Base-by-base conservation (phyloP, 2,888 invertebrate species). In the Frankliniella fusca region DNA sequence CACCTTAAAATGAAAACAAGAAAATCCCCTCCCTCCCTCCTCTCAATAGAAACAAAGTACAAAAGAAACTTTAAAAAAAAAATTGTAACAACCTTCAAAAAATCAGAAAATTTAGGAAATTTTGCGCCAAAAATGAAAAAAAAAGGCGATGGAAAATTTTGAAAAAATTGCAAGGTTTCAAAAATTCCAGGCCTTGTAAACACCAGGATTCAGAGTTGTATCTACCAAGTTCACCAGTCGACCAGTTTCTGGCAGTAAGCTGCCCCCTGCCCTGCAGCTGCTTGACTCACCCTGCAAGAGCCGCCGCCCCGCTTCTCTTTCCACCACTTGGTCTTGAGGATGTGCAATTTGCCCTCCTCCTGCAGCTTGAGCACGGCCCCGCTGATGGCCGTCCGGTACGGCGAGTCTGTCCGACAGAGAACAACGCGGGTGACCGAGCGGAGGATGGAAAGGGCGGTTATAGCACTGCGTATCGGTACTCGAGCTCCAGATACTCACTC, bases 321-420 rank as follows among this genome's bases (percentile, higher is more conserved):
- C 99, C 99, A 99, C 99, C 99, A 99, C 87, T 95, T 94, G 50
- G 97, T 96, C 91, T 98, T 98, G 86, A 99, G 90, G 87, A 94
- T 93, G 87, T 95, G 97, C 84, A 99, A 91, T 88, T 94, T 94
- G 80, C 98, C 98, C 88, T 96, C 95, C 89, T 99, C 99, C 90
- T 99, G 98, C 70, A 99, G 91, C 89, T 96, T 96, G 81, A 99
- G 90, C 85, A 99, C 97, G 80, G 97, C 97, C 50, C 96, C 96
- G 87, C 97, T 98, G 86, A 98, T 96, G 82, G 95, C 94, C 82
- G 97, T 97, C 85, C 97, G 92, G 89, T 96, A 98, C 49, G 97
- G 97, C 0, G 98, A 98, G 89, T 96, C 97, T 96, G 86, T 80
- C 38, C 15, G 18, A 61, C 12, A 61, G 61, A 81, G 65, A 80